phyloP scores from a whole-genome alignment of 2,797 vertebrate genomes.

The Falco biarmicus region DNA sequence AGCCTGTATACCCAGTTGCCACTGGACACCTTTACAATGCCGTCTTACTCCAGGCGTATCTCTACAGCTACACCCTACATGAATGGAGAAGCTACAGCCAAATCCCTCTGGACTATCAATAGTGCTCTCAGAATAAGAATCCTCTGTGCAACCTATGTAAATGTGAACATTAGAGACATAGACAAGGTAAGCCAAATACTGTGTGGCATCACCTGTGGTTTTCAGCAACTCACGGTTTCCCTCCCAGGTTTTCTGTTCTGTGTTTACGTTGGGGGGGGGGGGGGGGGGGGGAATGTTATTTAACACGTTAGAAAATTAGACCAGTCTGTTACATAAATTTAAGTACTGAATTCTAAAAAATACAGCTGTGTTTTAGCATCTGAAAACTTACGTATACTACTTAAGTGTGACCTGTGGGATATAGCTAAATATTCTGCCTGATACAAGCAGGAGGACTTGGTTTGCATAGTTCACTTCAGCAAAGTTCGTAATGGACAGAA shows the following conservation, averaged over 20 bases:
- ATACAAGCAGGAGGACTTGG: neutral
- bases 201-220: fast-evolving
- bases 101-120: constrained; percentile 94
- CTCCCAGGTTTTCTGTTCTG: neutral
- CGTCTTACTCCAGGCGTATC: constrained; percentile 92
- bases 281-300: neutral
- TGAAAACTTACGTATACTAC: neutral
- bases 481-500: neutral
- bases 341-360: neutral
- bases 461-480: neutral
- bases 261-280: neutral
- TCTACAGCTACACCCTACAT: constrained; percentile 96
- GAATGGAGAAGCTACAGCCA: constrained; percentile 93
- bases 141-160: constrained; percentile 96
- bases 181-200: constrained; percentile 86
- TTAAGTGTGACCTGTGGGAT: neutral
- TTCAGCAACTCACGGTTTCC: neutral
- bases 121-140: constrained; percentile 92
- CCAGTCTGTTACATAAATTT: neutral
- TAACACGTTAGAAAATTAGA: neutral
- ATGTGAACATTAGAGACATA: constrained; percentile 97
- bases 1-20: constrained; percentile 94
- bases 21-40: constrained; percentile 93
- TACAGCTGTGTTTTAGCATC: neutral
- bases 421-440: neutral